phyloP scores from a whole-genome alignment of 2,797 vertebrate species.

The Sparidentex hasta region DNA sequence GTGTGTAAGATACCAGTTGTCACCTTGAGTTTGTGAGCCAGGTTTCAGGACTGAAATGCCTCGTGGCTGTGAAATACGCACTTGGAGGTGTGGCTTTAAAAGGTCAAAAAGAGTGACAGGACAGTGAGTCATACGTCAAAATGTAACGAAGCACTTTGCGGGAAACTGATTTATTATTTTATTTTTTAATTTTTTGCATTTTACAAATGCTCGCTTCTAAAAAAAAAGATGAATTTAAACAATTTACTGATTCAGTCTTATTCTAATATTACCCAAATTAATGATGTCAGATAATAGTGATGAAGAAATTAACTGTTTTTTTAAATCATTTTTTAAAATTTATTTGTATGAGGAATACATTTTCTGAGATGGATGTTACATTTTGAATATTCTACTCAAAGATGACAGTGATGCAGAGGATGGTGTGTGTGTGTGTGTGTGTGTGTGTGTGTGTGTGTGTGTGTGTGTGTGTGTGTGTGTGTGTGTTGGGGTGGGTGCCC shows the following conservation, averaged over 20 bases:
- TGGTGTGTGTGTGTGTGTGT: not conserved
- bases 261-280: not conserved
- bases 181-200: not conserved
- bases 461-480: not conserved
- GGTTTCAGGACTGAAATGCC: slow-evolving; percentile 39
- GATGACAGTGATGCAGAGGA: not conserved
- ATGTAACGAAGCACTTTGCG: not conserved
- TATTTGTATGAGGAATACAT: not conserved
- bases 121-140: slow-evolving; percentile 33
- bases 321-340: not conserved
- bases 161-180: not conserved
- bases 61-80: slow-evolving; percentile 34
- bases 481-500: slow-evolving; percentile 17
- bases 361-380: not conserved
- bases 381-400: not conserved
- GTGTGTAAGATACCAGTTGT: slow-evolving; percentile 31
- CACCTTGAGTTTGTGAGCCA: slow-evolving; percentile 42
- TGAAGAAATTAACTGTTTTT: not conserved
- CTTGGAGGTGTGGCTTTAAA: slow-evolving; percentile 62
- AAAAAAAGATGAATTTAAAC: not conserved
- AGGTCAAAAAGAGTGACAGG: slow-evolving; percentile 60
- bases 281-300: not conserved
- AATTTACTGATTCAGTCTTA: not conserved
- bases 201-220: not conserved
- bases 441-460: slow-evolving; percentile 18